A percentile compares a stretch with the other conserved stretches of the same genome.
Conservation (phyloP, 2,888 invertebrate species). For the Tenodera sinensis region DNA sequence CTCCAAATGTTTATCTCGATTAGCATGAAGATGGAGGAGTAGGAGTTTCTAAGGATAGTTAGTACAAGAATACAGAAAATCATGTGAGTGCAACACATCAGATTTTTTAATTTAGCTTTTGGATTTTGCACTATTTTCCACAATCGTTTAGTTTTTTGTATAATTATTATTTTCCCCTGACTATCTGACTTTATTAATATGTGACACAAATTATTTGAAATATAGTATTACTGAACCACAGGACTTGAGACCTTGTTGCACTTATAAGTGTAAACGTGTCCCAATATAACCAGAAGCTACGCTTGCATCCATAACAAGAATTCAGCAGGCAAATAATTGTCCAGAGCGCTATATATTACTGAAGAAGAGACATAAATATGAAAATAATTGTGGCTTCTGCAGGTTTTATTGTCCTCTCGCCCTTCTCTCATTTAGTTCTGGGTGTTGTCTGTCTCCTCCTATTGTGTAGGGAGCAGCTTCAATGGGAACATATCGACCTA, state of each 20-base stretch:
- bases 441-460: neutral
- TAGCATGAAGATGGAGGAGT: too few species aligned
- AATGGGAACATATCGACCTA: neutral
- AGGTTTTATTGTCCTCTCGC: constrained; percentile 8
- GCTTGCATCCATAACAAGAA: neutral
- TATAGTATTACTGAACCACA: too few species aligned
- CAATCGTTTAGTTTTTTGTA: too few species aligned
- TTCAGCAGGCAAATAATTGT: neutral
- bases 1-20: too few species aligned
- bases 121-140: too few species aligned
- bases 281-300: neutral
- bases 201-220: too few species aligned
- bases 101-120: too few species aligned
- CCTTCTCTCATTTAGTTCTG: constrained; percentile 9
- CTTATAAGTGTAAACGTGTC: neutral
- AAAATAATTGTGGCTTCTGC: constrained; percentile 7
- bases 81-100: too few species aligned
- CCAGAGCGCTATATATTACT: constrained; percentile 10
- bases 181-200: too few species aligned
- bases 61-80: too few species aligned
- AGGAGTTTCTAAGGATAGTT: too few species aligned
- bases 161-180: too few species aligned
- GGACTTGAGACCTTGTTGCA: neutral
- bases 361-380: constrained; percentile 6
- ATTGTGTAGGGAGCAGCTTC: neutral